A percentile compares a stretch with the other conserved stretches of the same genome.
phyloP scores from a whole-genome alignment of 2,113 vertebrate genomes.

The Pygoscelis antarcticus region DNA sequence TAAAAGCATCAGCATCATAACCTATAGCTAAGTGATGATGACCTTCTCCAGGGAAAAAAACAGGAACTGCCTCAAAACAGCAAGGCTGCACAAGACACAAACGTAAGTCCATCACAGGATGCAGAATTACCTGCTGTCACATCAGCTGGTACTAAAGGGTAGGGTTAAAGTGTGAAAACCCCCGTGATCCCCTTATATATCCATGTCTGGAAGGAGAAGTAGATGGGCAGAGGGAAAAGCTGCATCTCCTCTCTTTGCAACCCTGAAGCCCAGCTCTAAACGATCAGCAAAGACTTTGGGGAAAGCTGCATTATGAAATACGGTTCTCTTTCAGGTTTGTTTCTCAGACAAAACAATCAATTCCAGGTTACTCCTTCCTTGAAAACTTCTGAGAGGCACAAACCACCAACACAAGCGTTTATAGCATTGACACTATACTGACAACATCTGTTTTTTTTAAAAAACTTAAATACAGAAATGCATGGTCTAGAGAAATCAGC shows the following conservation, averaged over 20 bases:
- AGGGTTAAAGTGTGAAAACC: slow-evolving; percentile 31
- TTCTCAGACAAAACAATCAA: not conserved
- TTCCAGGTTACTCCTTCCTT: not conserved
- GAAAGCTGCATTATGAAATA: not conserved
- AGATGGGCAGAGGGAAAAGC: not conserved
- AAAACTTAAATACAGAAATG: not conserved
- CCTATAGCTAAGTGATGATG: not conserved
- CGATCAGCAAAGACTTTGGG: not conserved
- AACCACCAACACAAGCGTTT: not conserved
- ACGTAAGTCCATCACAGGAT: not conserved
- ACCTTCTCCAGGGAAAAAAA: slow-evolving; percentile 7
- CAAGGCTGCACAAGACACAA: not conserved
- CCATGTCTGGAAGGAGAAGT: not conserved
- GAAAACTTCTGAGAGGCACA: not conserved
- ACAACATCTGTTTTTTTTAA: not conserved
- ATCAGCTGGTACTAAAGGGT: not conserved
- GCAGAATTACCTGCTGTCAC: slow-evolving; percentile 37
- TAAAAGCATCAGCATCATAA: slow-evolving; percentile 6
- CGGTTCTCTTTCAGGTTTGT: not conserved
- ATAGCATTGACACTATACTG: not conserved
- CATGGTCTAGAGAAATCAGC: not conserved
- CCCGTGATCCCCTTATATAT: not conserved
- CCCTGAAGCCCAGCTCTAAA: not conserved
- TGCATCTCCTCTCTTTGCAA: not conserved
- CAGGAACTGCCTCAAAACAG: not conserved